A percentile compares a stretch with the other conserved stretches of the same genome.
phyloP scores from a whole-genome alignment of 2,888 invertebrate species.

The Caenorhabditis doughertyi region DNA sequence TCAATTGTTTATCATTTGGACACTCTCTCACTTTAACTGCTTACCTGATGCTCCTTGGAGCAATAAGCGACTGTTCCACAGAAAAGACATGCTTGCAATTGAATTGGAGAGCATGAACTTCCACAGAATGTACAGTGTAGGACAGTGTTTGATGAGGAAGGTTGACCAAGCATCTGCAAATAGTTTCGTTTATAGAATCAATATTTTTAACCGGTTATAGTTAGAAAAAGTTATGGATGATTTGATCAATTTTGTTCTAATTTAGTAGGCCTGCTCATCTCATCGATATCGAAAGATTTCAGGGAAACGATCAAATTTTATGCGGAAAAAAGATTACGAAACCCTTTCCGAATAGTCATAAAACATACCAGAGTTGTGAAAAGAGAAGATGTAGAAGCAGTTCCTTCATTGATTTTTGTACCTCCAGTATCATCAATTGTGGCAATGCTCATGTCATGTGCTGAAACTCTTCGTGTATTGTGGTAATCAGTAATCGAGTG shows the following conservation, averaged over 20 bases:
- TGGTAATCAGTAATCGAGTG: too few relatives aligned
- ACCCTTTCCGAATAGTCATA: neutral
- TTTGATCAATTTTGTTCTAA: too few relatives aligned
- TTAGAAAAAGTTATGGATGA: too few relatives aligned
- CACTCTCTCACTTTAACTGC: neutral
- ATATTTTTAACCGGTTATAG: too few relatives aligned
- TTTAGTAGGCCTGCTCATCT: too few relatives aligned
- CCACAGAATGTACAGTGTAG: slow-evolving; percentile 50
- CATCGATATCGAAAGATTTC: too few relatives aligned
- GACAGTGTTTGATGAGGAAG: slow-evolving; percentile 8
- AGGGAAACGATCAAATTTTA: too few relatives aligned
- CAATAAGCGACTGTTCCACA: slow-evolving; percentile 71
- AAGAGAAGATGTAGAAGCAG: slow-evolving; percentile 23
- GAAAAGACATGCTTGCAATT: slow-evolving; percentile 64
- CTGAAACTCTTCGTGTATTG: slow-evolving; percentile 18
- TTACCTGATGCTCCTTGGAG: slow-evolving; percentile 70
- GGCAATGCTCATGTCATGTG: slow-evolving; percentile 56
- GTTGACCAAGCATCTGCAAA: slow-evolving; percentile 46
- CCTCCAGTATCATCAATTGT: slow-evolving; percentile 50
- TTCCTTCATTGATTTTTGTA: slow-evolving; percentile 11
- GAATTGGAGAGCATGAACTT: neutral
- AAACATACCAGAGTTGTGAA: slow-evolving; percentile 32
- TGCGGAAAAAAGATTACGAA: neutral
- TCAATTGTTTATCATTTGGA: slow-evolving; percentile 36
- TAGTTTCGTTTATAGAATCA: too few relatives aligned